These are phyloP conservation scores for Echinometra lucunter DNA, from an alignment of 53 echinoderm and acorn worm species.

Conservation along the genomic window DNA sequence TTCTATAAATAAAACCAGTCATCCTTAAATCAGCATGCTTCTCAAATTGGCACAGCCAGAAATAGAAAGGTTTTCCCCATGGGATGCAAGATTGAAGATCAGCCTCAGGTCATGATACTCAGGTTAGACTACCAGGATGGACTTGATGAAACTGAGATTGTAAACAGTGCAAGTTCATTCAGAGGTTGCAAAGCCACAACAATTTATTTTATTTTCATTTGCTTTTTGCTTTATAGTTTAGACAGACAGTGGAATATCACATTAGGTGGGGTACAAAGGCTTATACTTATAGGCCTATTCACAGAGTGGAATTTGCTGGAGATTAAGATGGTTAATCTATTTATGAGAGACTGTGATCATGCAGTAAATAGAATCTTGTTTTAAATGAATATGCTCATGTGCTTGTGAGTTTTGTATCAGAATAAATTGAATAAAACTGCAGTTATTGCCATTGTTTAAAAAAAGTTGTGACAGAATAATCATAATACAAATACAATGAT, in stretches of 20 bases:
- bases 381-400: too few relatives aligned
- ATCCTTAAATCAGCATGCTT: slow-evolving; percentile 21
- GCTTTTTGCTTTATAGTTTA: neutral
- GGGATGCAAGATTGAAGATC: neutral
- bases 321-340: too few relatives aligned
- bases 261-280: neutral
- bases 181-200: neutral
- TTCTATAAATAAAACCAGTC: slow-evolving; percentile 24
- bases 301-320: neutral
- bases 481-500: too few relatives aligned
- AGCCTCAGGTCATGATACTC: neutral
- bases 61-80: slow-evolving; percentile 32
- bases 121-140: neutral
- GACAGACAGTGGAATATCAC: neutral
- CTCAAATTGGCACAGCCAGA: slow-evolving; percentile 24
- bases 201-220: neutral
- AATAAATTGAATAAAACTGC: too few relatives aligned
- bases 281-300: neutral
- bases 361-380: too few relatives aligned
- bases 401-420: too few relatives aligned
- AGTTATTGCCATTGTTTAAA: too few relatives aligned
- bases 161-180: neutral
- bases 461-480: too few relatives aligned
- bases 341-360: too few relatives aligned
- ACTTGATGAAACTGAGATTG: neutral